Base-by-base conservation (phyloP, 2,797 vertebrate species). In the Phoebastria nigripes region DNA sequence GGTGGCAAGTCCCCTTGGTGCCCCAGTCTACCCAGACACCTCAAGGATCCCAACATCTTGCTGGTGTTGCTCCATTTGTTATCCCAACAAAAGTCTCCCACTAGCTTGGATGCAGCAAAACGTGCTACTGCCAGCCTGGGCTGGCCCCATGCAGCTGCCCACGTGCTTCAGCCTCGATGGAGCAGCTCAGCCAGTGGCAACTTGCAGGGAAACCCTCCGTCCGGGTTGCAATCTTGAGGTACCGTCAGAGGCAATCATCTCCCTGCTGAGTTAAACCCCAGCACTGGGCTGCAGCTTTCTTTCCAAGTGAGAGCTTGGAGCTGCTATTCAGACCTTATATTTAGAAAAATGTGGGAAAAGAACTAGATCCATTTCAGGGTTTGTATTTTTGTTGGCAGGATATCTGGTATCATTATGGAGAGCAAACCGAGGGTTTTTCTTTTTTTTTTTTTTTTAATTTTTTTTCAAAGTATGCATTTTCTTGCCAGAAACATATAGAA, bases 301-400 rank as follows among this genome's bases (percentile, higher is more conserved):
- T 93, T 91, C 87, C 78, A 94, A 78, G 93, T 3, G 59, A 85
- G 92, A 78, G 44, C 74, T 55, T 85, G 84, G 86, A 94, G 89
- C 76, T 96, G 92, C 89, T 96, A 78, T 74, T 93, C 78, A 91
- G 93, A 86, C 47, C 81, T 96, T 97, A 96, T 96, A 96, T 96
- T 96, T 97, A 96, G 95, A 96, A 97, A 97, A 96, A 96, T 96
- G 96, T 97, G 96, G 95, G 96, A 96, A 96, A 97, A 96, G 92
- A 93, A 42, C 92, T 83, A 96, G 93, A 95, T 96, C 93, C 91
- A 89, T 97, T 96, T 92, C 96, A 96, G 94, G 89, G 89, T 81
- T 95, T 96, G 89, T 96, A 72, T 96, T 97, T 96, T 96, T 96
- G 82, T 97, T 97, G 96, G 96, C 94, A 95, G 72, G 71, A 62